phyloP scores from a whole-genome alignment of 2,113 vertebrate species.

The Erpornis zantholeuca region DNA sequence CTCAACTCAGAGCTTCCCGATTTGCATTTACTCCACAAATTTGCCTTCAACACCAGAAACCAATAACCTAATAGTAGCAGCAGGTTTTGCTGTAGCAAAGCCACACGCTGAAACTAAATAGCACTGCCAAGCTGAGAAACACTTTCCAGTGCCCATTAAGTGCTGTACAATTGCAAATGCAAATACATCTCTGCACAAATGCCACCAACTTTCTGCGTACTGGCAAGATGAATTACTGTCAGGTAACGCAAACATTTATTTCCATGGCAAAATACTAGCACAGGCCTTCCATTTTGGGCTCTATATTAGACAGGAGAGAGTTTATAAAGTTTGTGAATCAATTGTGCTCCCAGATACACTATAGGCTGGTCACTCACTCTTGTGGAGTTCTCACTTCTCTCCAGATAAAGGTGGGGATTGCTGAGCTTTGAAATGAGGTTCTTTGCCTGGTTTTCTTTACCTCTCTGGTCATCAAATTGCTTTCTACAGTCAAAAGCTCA shows the following conservation, averaged over 20 bases:
- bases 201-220: not conserved
- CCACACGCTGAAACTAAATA: not conserved
- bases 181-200: not conserved
- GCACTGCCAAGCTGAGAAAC: not conserved
- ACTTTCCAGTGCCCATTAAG: not conserved
- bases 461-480: not conserved
- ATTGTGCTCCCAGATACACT: not conserved
- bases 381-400: not conserved
- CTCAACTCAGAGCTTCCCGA: not conserved
- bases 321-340: not conserved
- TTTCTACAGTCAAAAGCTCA: not conserved
- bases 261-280: not conserved
- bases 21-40: not conserved
- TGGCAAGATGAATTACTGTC: not conserved
- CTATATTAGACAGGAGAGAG: not conserved
- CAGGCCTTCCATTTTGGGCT: not conserved
- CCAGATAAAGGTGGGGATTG: not conserved
- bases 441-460: not conserved
- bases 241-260: not conserved
- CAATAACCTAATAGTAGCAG: fast-evolving
- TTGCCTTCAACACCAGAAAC: not conserved
- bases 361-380: not conserved
- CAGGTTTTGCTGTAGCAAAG: not conserved
- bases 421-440: not conserved
- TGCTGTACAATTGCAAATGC: not conserved